Base-by-base conservation (phyloP, 2,888 invertebrate species). In the Eretmocerus hayati region DNA sequence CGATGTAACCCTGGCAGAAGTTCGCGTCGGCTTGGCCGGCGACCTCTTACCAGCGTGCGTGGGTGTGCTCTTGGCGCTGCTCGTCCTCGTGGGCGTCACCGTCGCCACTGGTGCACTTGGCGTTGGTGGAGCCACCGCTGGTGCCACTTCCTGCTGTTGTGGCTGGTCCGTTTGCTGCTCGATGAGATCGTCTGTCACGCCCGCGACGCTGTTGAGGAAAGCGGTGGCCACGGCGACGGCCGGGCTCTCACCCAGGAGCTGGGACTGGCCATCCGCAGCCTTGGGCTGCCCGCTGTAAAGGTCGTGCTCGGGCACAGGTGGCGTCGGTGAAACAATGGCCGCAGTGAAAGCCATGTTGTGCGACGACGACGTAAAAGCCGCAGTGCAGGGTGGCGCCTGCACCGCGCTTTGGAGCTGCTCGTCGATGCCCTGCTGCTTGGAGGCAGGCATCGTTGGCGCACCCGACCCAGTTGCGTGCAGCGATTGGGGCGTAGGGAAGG, bases 291-390 rank as follows among this genome's bases (percentile, higher is more conserved):
- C 54, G 51, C 32, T 22, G 13, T 32, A 19, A 21, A 50, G n/a
- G 8, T 26, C 35, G 5, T 44, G 48, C 4, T 53, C 48, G 9
- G 41, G 44, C n/a, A 54, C 39, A 19, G 61, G 53, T 5, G 78
- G 76, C 23, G 64, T 66, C 4, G 85, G 81, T 42, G 86, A 85
- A 13, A 87, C 85, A 80, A 88, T 85, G 2, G 87, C 85, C 9
- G 87, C 84, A 1, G 87, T 88, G 11, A 89, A 71, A 1, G 87
- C 87, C 75, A 89, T 81, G 62, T 88, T 89, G 65, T 87, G 87
- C 48, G 86, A 84, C 0, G 87, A 86, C 6, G 87, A 83, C 2
- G 88, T 87, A 64, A 89, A 90, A 3, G 89, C 84, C 5, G 88
- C 87, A 5, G 80, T 80, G 64, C 84, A 84, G 0, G 83, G 73